Percentiles rank a stretch among this genome's conserved stretches.
Conservation (phyloP, 2,797 vertebrate species). For the Brachyalestes nurse region DNA sequence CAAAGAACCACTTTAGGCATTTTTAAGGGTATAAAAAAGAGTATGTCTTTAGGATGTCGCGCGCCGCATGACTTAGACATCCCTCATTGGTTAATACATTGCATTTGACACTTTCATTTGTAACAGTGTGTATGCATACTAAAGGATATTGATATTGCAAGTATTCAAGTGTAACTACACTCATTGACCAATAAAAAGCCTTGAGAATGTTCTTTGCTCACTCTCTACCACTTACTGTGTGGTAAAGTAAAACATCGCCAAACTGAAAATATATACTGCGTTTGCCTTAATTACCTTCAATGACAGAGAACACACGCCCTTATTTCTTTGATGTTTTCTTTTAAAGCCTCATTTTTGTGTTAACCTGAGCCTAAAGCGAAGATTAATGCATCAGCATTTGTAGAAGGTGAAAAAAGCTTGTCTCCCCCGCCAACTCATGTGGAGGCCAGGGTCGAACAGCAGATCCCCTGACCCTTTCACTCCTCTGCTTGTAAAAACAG, state of each 20-base stretch:
- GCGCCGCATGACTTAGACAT: too few species aligned
- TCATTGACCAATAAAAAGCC: too few species aligned
- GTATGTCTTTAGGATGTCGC: too few species aligned
- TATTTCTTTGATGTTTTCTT: background rate
- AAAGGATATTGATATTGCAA: too few species aligned
- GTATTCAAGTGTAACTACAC: too few species aligned
- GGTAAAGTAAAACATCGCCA: background rate
- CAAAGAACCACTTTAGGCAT: too few species aligned
- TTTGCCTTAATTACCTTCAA: background rate
- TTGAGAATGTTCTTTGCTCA: too few species aligned
- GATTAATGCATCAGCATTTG: slow-evolving; percentile 19
- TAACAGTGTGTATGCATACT: too few species aligned
- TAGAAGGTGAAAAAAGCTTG: background rate
- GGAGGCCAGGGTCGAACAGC: slow-evolving; percentile 61
- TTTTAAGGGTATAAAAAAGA: too few species aligned
- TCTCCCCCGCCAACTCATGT: slow-evolving; percentile 27
- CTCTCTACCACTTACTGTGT: too few species aligned
- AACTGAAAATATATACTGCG: background rate
- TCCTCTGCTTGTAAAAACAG: slow-evolving; percentile 81
- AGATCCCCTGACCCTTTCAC: slow-evolving; percentile 75
- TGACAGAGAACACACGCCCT: background rate
- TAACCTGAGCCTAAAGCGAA: background rate
- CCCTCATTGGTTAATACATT: too few species aligned
- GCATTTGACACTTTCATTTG: too few species aligned
- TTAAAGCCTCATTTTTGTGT: background rate